A percentile compares a stretch with the other conserved stretches of the same genome.
These are phyloP conservation scores for Ascidia mentula DNA, from an alignment of 23 tunicate genomes.

Conservation along the genomic window DNA sequence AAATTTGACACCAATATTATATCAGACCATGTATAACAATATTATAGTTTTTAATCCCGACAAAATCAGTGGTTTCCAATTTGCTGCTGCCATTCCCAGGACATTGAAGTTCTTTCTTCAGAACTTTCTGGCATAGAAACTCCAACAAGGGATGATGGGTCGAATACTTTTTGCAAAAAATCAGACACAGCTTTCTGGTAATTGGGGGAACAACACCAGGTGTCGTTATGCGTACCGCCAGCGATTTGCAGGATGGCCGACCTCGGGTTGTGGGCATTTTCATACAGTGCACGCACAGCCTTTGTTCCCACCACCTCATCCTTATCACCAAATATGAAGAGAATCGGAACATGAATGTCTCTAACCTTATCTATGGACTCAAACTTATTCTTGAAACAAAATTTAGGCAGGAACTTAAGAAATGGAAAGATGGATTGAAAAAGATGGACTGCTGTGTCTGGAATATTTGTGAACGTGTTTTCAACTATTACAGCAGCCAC, in stretches of 20 bases:
- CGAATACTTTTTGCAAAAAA: conserved; percentile 54
- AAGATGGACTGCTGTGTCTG: conserved; percentile 39
- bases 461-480: conserved; percentile 79
- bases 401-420: conserved; percentile 39
- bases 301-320: conserved; percentile 65
- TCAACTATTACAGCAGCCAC: conserved; percentile 85
- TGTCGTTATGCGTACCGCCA: conserved; percentile 76
- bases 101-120: conserved; percentile 30
- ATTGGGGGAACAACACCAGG: conserved; percentile 66
- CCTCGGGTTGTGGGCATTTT: conserved; percentile 62
- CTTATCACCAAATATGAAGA: conserved; percentile 63
- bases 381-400: conserved; percentile 67
- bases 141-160: not conserved
- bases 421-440: conserved; percentile 43
- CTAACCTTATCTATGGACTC: conserved; percentile 49
- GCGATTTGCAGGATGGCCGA: conserved; percentile 60
- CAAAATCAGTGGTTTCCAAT: too few relatives aligned
- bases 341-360: conserved; percentile 48
- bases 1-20: too few relatives aligned
- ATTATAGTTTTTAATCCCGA: too few relatives aligned
- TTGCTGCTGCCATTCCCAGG: conserved; percentile 48
- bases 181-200: conserved; percentile 38
- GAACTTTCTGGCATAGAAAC: conserved; percentile 11
- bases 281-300: conserved; percentile 44
- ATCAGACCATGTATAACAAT: too few relatives aligned